Evolutionary conservation across 2,113 vertebrate genomes (phyloP).

Genomic region (Myotis brandtii): DNA sequence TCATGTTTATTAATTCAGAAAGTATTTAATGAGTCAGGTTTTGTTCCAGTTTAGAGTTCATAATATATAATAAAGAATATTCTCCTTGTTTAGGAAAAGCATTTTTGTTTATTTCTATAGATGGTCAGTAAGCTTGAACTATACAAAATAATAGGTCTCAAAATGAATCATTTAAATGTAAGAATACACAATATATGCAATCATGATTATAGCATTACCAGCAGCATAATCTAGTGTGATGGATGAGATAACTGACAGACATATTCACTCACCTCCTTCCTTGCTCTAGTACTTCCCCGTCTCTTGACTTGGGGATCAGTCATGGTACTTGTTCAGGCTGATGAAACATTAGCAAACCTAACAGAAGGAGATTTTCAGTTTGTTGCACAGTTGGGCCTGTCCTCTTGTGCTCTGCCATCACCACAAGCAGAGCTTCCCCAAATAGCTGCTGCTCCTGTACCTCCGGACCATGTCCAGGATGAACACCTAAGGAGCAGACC

Average conservation of each 20-base stretch:
- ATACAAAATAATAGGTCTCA: neutral
- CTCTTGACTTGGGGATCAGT: neutral
- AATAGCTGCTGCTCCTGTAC: neutral
- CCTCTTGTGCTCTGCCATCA: neutral
- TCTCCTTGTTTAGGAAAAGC: neutral
- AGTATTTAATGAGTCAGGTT: neutral
- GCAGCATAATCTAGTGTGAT: neutral
- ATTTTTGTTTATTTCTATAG: neutral
- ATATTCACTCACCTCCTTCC: neutral
- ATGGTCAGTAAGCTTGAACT: neutral
- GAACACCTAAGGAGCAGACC: neutral
- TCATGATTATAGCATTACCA: neutral
- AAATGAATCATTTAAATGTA: neutral
- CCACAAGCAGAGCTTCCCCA: neutral
- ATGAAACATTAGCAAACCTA: neutral
- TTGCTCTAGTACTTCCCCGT: neutral
- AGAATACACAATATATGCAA: neutral
- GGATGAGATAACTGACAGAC: neutral
- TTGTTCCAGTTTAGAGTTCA: neutral
- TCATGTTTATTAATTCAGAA: slow-evolving; percentile 7
- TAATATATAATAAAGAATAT: neutral
- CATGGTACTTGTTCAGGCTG: neutral
- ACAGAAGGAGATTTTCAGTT: neutral
- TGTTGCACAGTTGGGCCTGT: neutral
- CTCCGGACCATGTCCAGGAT: neutral